Percentiles rank a stretch among this genome's conserved stretches.
phyloP scores from a whole-genome alignment of 2,113 vertebrate genomes.

The Bos taurus region ARS-UCD2.0 NC_037339.1:15421501-15422000 shows the following conservation, averaged over 20 bases:
- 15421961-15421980: background rate
- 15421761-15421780: background rate
- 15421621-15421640: background rate
- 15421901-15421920: accelerated
- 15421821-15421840: background rate
- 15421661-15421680: background rate
- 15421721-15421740: background rate
- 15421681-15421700: background rate
- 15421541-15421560: background rate
- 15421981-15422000: background rate
- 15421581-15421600: background rate
- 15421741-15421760: background rate
- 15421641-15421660: background rate
- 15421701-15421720: background rate
- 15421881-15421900: background rate
- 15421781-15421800: background rate
- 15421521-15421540: background rate
- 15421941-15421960: background rate
- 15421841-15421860: background rate
- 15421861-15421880: background rate
- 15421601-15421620: background rate
- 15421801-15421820: background rate
- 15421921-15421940: background rate
- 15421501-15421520: background rate
- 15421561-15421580: background rate